Conservation (phyloP, 2,888 invertebrate genomes). For the Idaea dimidiata region DNA sequence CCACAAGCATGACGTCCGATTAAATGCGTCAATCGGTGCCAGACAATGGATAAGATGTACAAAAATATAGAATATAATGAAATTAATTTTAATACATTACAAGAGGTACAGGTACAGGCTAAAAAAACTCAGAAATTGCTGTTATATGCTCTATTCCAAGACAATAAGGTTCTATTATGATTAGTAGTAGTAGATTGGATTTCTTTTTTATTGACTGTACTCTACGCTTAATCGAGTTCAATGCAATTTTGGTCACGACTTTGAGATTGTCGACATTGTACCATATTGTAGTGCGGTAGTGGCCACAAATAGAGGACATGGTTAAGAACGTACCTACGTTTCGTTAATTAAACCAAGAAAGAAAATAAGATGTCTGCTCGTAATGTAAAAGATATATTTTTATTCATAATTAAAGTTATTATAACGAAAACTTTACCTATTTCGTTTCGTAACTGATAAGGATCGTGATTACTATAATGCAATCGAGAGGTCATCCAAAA, state of each 20-base stretch:
- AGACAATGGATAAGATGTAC: constrained; percentile 28
- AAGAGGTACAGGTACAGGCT: background rate
- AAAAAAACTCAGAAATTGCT: background rate
- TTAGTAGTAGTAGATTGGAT: background rate
- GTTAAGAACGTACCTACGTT: background rate
- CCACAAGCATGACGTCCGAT: constrained; percentile 29
- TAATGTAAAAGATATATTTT: no score
- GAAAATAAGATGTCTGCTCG: no score
- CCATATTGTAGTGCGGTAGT: constrained; percentile 15
- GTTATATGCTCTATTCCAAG: background rate
- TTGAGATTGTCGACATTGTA: constrained; percentile 35
- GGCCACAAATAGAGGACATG: background rate
- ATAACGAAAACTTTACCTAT: no score
- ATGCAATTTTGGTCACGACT: constrained; percentile 43
- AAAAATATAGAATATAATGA: constrained; percentile 20
- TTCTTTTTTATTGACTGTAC: constrained; percentile 13
- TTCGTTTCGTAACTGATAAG: no score
- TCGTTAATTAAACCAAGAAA: no score
- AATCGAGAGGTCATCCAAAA: no score
- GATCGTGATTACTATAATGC: no score
- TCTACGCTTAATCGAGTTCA: constrained; percentile 24
- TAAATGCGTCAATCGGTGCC: constrained; percentile 24
- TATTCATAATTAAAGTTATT: no score
- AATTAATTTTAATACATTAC: constrained; percentile 26
- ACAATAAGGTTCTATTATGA: background rate